These are phyloP conservation scores for Druon quercuslanigerum DNA, from an alignment of 1,140 invertebrate genomes.

Conservation along the genomic window DNA sequence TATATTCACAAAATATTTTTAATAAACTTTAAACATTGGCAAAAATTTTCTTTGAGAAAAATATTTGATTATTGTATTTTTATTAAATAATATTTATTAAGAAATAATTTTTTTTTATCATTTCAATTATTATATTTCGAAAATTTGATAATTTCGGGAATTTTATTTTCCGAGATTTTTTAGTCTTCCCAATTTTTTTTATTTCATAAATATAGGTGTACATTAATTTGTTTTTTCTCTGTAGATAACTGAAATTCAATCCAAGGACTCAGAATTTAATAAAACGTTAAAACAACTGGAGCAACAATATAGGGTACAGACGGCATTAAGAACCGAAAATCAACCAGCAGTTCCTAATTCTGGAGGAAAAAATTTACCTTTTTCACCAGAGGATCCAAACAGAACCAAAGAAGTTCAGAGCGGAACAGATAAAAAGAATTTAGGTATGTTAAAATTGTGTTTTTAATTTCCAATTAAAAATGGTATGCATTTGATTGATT, in stretches of 20 bases:
- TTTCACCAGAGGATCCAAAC: neutral
- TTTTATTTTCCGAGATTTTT: too few species aligned
- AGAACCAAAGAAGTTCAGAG: neutral
- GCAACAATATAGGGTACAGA: slow-evolving; percentile 48
- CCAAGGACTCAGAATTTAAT: slow-evolving; percentile 47
- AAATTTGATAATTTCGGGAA: too few species aligned
- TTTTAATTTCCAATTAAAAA: neutral
- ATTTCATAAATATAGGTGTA: neutral
- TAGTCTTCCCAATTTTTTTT: neutral
- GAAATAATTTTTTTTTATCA: too few species aligned
- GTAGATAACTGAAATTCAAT: slow-evolving; percentile 57
- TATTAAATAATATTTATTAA: too few species aligned
- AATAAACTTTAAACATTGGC: too few species aligned
- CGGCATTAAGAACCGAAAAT: slow-evolving; percentile 48
- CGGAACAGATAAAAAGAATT: neutral
- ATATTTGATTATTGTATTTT: too few species aligned
- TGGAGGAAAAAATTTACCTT: slow-evolving; percentile 21
- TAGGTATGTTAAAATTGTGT: neutral
- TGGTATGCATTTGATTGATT: neutral
- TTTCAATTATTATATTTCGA: too few species aligned
- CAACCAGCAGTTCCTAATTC: slow-evolving; percentile 41
- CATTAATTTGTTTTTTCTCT: slow-evolving; percentile 29
- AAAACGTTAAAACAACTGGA: slow-evolving; percentile 60
- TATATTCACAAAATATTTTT: too few species aligned
- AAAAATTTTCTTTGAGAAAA: too few species aligned